These are phyloP conservation scores for Hirudinaria manillensis DNA, from an alignment of 2,888 invertebrate genomes.

Conservation along the genomic window DNA sequence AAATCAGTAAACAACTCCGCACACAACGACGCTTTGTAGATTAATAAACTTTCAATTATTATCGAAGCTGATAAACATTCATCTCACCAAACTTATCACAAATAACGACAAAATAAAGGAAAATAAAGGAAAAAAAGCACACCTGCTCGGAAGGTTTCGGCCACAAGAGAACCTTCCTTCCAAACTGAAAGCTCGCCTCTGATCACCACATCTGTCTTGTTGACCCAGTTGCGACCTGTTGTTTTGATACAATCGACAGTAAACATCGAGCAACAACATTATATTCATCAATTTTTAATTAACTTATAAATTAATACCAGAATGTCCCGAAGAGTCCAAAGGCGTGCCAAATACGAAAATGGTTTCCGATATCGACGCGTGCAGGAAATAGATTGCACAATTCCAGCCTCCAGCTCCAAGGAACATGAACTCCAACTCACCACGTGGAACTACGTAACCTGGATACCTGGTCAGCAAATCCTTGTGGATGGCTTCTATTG, in stretches of 20 bases:
- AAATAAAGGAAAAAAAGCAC: too few relatives aligned
- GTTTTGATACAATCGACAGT: too few relatives aligned
- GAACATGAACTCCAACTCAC: slow-evolving; percentile 51
- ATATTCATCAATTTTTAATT: not conserved
- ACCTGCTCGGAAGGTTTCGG: slow-evolving; percentile 46
- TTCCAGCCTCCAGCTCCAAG: slow-evolving; percentile 54
- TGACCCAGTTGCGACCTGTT: slow-evolving; percentile 53
- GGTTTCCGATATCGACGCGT: slow-evolving; percentile 53
- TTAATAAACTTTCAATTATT: too few relatives aligned
- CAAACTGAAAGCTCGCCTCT: slow-evolving; percentile 50
- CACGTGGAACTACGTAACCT: slow-evolving; percentile 15
- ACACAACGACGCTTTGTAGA: too few relatives aligned
- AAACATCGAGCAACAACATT: not conserved
- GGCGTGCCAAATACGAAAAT: slow-evolving; percentile 52
- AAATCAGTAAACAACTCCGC: too few relatives aligned
- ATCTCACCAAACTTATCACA: too few relatives aligned
- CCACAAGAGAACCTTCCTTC: slow-evolving; percentile 49
- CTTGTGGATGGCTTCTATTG: slow-evolving; percentile 24
- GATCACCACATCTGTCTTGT: slow-evolving; percentile 51
- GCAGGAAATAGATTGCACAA: slow-evolving; percentile 50
- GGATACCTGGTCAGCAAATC: slow-evolving; percentile 20
- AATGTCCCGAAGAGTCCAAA: slow-evolving; percentile 51
- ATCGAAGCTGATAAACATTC: too few relatives aligned
- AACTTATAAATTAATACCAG: slow-evolving; percentile 44
- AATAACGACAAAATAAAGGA: too few relatives aligned